phyloP scores from a whole-genome alignment of 2,888 invertebrate genomes.

The Pseudeuparius sepicola region DNA sequence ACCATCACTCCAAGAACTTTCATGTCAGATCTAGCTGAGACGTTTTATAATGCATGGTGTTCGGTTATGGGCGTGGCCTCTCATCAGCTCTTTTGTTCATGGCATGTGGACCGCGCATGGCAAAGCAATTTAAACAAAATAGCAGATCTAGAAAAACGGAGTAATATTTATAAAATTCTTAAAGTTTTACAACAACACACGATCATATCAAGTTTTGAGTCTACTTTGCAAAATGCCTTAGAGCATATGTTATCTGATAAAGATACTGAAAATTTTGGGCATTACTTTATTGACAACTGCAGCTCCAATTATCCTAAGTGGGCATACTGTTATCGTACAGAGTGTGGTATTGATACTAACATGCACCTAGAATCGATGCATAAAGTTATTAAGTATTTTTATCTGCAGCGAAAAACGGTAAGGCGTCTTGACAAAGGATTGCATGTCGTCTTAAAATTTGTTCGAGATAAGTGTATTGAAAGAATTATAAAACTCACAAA shows the following conservation, averaged over 20 bases:
- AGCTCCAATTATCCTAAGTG: too few species aligned
- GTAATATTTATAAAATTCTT: too few species aligned
- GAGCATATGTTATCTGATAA: too few species aligned
- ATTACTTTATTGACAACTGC: too few species aligned
- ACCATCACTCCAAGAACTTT: background rate
- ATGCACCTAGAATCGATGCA: conserved; percentile 4
- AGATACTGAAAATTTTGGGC: conserved; percentile 8
- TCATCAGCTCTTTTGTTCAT: conserved; percentile 3
- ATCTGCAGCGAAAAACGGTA: background rate
- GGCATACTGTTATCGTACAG: too few species aligned
- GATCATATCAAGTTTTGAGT: too few species aligned
- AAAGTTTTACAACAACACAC: too few species aligned
- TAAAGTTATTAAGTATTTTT: conserved; percentile 2
- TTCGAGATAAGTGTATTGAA: conserved; percentile 2
- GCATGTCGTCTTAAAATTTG: background rate
- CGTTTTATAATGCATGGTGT: conserved; percentile 10
- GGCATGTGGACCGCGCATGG: background rate
- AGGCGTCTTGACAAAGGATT: conserved; percentile 1
- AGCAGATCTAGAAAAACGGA: background rate
- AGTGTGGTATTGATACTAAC: too few species aligned
- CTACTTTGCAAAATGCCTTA: too few species aligned
- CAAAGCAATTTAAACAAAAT: background rate
- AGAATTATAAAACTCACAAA: too few species aligned
- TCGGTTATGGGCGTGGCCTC: background rate
- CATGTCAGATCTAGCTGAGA: conserved; percentile 3